These are phyloP conservation scores for Pampus argenteus DNA, from an alignment of 2,797 vertebrate genomes.

Conservation along the genomic window DNA sequence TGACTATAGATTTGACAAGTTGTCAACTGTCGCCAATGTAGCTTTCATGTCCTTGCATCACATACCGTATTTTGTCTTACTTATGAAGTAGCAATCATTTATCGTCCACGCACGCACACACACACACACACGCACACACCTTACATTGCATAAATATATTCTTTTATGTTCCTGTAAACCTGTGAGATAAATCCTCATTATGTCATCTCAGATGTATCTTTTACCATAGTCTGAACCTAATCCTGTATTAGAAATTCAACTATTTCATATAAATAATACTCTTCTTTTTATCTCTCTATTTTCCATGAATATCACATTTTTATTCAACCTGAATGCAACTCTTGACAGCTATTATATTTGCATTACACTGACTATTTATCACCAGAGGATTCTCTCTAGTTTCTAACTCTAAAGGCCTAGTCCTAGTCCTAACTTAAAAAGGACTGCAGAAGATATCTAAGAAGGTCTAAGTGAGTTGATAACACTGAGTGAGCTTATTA, in stretches of 20 bases:
- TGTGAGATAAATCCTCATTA: slow-evolving; percentile 1
- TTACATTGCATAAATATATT: background rate
- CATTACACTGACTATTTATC: background rate
- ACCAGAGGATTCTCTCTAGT: background rate
- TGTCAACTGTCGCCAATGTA: slow-evolving; percentile 43
- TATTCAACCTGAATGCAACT: background rate
- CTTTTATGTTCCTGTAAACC: background rate
- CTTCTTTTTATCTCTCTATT: background rate
- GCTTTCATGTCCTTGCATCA: slow-evolving; percentile 22
- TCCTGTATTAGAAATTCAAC: background rate
- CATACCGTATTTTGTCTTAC: background rate
- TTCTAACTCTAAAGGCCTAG: background rate
- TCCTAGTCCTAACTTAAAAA: background rate
- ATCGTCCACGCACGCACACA: background rate
- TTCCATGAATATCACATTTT: background rate
- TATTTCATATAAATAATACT: slow-evolving; percentile 10
- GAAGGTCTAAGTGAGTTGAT: background rate
- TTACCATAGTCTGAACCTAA: slow-evolving; percentile 11
- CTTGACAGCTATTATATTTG: slow-evolving; percentile 13
- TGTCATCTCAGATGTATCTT: background rate
- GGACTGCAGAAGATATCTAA: background rate
- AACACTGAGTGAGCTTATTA: too few relatives aligned
- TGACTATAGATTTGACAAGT: slow-evolving; percentile 47
- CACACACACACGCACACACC: background rate
- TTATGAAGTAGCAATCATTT: slow-evolving; percentile 12